phyloP scores from a whole-genome alignment of 30 jellyfish, hydroid and myxozoan genomes.

The Hydractinia symbiolongicarpus region DNA sequence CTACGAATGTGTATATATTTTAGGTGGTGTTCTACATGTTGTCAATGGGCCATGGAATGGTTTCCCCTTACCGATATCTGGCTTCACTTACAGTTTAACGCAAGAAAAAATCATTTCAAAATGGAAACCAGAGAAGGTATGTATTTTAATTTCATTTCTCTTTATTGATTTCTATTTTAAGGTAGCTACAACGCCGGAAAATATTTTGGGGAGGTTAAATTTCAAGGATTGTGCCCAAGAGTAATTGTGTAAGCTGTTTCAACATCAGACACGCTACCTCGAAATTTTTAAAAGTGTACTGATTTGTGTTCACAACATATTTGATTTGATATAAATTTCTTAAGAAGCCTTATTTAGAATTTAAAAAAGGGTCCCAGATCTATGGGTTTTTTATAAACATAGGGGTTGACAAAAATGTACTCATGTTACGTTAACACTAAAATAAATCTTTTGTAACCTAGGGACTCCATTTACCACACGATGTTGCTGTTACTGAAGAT shows the following conservation, averaged over 20 bases:
- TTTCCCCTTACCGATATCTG: background rate
- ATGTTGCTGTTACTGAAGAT: slow-evolving; percentile 57
- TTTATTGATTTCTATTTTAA: background rate
- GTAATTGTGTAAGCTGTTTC: no score
- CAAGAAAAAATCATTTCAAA: slow-evolving; percentile 10
- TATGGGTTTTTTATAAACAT: no score
- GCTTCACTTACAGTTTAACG: slow-evolving; percentile 19
- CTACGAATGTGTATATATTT: background rate
- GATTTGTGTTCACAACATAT: no score
- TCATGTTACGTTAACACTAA: no score
- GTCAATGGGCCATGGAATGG: slow-evolving; percentile 39
- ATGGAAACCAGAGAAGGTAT: slow-evolving; percentile 26
- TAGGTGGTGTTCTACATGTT: slow-evolving; percentile 60
- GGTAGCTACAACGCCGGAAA: background rate
- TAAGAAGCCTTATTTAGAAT: no score
- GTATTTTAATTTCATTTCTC: background rate
- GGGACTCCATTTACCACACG: slow-evolving; percentile 86
- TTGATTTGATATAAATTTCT: no score
- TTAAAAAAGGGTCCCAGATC: no score
- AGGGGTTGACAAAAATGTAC: no score
- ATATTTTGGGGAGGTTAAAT: no score
- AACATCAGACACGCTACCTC: no score
- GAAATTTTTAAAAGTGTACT: no score
- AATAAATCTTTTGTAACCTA: slow-evolving; percentile 6
- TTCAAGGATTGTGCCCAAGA: no score